Conservation (phyloP, 2,113 vertebrate species). For the Merops nubicus region DNA sequence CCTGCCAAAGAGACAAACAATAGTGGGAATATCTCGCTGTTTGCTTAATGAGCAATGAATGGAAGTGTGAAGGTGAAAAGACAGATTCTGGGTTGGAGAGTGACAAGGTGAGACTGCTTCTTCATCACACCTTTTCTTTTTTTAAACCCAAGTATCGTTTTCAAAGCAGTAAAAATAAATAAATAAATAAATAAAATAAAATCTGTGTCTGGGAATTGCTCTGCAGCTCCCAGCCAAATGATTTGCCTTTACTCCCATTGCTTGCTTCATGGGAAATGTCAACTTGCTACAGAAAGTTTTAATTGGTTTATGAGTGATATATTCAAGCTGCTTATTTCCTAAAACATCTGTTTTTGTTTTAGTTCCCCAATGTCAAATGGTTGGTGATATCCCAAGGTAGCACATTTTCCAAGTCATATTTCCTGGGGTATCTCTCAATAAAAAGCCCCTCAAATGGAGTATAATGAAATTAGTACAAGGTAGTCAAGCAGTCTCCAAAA, state of each 20-base stretch:
- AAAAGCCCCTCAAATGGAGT: conserved; percentile 34
- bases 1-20: conserved; percentile 51
- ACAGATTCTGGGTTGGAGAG: conserved; percentile 49
- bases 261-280: conserved; percentile 65
- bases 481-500: conserved; percentile 51
- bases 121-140: conserved; percentile 58
- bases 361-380: conserved; percentile 43
- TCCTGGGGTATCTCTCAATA: conserved; percentile 15
- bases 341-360: conserved; percentile 67
- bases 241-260: conserved; percentile 37
- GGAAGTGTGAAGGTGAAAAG: conserved; percentile 73
- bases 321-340: conserved; percentile 61
- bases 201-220: conserved; percentile 28
- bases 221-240: background rate
- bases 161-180: background rate
- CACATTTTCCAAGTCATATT: conserved; percentile 24
- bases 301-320: conserved; percentile 67
- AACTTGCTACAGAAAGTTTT: conserved; percentile 62
- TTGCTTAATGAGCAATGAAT: conserved; percentile 72
- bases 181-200: background rate
- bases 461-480: conserved; percentile 54
- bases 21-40: conserved; percentile 57
- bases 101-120: conserved; percentile 66
- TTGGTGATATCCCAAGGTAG: conserved; percentile 41
- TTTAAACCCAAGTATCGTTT: background rate